Base-by-base conservation (phyloP, 2,797 vertebrate genomes). In the Pelobates cultripes region DNA sequence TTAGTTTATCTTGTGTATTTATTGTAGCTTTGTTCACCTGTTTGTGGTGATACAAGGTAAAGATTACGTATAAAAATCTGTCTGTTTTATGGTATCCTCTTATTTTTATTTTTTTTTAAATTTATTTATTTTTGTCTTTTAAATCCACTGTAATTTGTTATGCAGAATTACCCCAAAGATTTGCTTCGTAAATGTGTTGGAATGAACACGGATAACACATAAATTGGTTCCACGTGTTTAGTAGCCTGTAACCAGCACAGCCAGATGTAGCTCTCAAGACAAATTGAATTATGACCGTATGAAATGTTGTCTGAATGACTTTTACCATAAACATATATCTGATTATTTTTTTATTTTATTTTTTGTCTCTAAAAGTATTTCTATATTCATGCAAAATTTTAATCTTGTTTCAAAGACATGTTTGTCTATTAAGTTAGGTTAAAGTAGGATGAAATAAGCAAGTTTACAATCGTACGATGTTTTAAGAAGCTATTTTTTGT, bases 161-260 rank as follows among this genome's bases (percentile, higher is more conserved):
- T 57, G 9, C 55, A 57, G 55, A 57, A 57, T 3, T 28, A 12
- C 8, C 9, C 4, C 2, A 57, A 57, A 57, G 55, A 57, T 57
- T 57, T 57, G 55, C 4, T 57, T 57, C 73, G n/a, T 78, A 60
- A 69, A 78, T 83, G 70, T 73, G 63, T 43, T 73, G 81, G 76
- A 70, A 70, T 83, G 76, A 74, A 40, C 71, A 70, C 5, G 66
- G 76, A 70, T 79, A 15, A 43, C 66, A 40, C 43, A 47, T 47
- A 78, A 78, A 79, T 83, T 75, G 66, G 4, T 75, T 83, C 71
- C 81, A 79, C 72, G 64, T 83, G 81, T 79, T 75, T 75, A 63
- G 40, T 44, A 61, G 51, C 81, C 69, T 70, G 75, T 61, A 61
- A 53, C 71, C 73, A 78, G 51, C 14, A 44, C 51, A 79, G 57